A percentile compares a stretch with the other conserved stretches of the same genome.
These are phyloP conservation scores for Nasonia vitripennis DNA, from an alignment of 1,140 invertebrate genomes.

Conservation along the genomic window DNA sequence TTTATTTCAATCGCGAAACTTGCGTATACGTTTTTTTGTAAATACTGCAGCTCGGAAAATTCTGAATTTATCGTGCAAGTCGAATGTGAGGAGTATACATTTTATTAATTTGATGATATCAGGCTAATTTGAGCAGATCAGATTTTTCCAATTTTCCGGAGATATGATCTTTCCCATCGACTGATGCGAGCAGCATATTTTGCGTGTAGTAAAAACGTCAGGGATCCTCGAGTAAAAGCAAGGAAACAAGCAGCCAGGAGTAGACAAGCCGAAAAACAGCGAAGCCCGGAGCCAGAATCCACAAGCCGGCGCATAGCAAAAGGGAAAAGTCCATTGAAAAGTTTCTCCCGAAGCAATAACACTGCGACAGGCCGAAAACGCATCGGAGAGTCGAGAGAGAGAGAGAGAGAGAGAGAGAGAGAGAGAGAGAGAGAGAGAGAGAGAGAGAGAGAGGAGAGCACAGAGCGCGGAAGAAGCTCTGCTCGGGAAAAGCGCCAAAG, in stretches of 20 bases:
- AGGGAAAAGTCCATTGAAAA: constrained; percentile 70
- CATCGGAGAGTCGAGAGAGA: constrained; percentile 2
- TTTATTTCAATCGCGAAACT: no score
- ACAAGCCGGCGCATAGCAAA: constrained; percentile 56
- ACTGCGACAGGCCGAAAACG: neutral
- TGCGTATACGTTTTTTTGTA: no score
- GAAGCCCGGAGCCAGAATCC: constrained; percentile 53
- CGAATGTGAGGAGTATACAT: neutral
- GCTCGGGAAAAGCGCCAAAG: neutral
- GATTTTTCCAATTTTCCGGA: no score
- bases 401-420: no score
- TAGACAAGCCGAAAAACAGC: constrained; percentile 62
- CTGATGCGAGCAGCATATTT: neutral
- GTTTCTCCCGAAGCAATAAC: constrained; percentile 55
- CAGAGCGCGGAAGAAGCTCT: constrained; percentile 6
- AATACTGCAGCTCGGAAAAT: no score
- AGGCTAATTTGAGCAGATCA: no score
- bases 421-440: neutral
- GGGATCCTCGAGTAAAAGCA: constrained; percentile 21
- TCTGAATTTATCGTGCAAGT: no score
- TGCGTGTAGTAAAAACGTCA: neutral
- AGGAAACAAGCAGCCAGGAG: constrained; percentile 10
- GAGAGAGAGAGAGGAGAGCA: neutral
- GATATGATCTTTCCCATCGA: neutral
- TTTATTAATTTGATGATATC: no score